phyloP scores from a whole-genome alignment of 2,888 invertebrate genomes.

The Nineta flava region DNA sequence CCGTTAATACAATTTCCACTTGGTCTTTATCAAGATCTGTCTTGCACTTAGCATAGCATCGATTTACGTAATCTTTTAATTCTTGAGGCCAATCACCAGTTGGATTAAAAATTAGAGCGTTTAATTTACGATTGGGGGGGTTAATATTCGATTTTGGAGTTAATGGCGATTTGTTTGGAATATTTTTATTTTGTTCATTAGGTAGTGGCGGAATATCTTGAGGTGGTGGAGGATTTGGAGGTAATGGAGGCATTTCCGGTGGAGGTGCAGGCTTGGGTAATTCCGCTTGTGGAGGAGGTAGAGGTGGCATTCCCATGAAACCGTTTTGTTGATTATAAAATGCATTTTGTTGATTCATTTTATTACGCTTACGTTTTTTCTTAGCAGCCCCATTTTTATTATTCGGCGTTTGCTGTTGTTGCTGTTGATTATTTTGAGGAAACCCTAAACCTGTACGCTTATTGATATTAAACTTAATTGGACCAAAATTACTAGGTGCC shows the following conservation, averaged over 20 bases:
- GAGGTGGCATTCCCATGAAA: constrained; percentile 27
- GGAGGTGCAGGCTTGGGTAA: constrained; percentile 35
- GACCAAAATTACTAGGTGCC: constrained; percentile 26
- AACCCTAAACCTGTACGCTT: constrained; percentile 22
- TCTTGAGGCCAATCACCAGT: constrained; percentile 65
- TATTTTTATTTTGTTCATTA: constrained; percentile 14
- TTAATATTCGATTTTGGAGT: constrained; percentile 3
- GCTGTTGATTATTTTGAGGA: constrained; percentile 23
- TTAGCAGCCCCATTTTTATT: constrained; percentile 39
- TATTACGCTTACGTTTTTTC: constrained; percentile 63
- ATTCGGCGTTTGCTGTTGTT: constrained; percentile 22
- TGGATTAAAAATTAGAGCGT: constrained; percentile 31
- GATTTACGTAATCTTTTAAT: constrained; percentile 72
- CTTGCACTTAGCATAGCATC: constrained; percentile 82
- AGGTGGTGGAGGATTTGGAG: constrained; percentile 27
- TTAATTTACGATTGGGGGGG: constrained; percentile 15
- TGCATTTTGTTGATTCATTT: constrained; percentile 30
- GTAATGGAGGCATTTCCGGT: constrained; percentile 34
- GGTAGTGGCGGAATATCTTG: constrained; percentile 11
- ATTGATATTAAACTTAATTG: constrained; percentile 36
- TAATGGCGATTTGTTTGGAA: constrained; percentile 11
- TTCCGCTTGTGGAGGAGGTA: constrained; percentile 32
- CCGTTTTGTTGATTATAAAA: constrained; percentile 18
- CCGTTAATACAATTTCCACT: constrained; percentile 86
- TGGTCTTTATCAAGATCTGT: constrained; percentile 82